A percentile compares a stretch with the other conserved stretches of the same genome.
These are phyloP conservation scores for Mastigias papua DNA, from an alignment of 30 jellyfish, hydroid and myxozoan species.

Conservation along the genomic window DNA sequence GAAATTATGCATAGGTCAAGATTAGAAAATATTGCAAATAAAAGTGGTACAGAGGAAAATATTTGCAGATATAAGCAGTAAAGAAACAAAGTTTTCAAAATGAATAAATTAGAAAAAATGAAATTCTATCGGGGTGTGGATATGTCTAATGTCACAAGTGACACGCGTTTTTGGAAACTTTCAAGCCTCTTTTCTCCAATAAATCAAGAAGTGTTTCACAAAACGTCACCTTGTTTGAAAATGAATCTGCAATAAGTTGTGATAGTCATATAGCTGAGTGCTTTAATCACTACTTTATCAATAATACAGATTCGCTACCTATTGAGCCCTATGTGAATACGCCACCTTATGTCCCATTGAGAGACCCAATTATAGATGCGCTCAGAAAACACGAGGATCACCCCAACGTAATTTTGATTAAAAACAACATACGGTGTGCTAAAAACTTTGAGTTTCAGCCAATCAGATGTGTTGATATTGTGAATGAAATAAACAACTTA, in stretches of 20 bases:
- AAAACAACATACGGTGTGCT: constrained; percentile 5
- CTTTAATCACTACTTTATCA: constrained; percentile 24
- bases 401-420: not conserved
- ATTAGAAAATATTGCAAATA: not conserved
- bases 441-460: constrained; percentile 19
- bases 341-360: constrained; percentile 8
- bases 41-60: not conserved
- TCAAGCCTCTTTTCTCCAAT: constrained; percentile 5
- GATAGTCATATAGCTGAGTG: constrained; percentile 5
- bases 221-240: not conserved
- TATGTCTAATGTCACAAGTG: not conserved
- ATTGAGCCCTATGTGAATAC: not conserved
- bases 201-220: not conserved
- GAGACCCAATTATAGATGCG: constrained; percentile 24
- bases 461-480: constrained; percentile 6
- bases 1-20: not conserved
- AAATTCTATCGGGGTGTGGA: not conserved
- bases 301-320: constrained; percentile 13
- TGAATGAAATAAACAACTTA: constrained; percentile 9
- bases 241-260: not conserved
- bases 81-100: constrained; percentile 7
- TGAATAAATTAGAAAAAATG: constrained; percentile 4
- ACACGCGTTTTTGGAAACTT: constrained; percentile 17
- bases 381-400: constrained; percentile 12
- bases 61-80: constrained; percentile 6